phyloP scores from a whole-genome alignment of 30 jellyfish, hydroid and myxozoan genomes.

The Hydractinia symbiolongicarpus region DNA sequence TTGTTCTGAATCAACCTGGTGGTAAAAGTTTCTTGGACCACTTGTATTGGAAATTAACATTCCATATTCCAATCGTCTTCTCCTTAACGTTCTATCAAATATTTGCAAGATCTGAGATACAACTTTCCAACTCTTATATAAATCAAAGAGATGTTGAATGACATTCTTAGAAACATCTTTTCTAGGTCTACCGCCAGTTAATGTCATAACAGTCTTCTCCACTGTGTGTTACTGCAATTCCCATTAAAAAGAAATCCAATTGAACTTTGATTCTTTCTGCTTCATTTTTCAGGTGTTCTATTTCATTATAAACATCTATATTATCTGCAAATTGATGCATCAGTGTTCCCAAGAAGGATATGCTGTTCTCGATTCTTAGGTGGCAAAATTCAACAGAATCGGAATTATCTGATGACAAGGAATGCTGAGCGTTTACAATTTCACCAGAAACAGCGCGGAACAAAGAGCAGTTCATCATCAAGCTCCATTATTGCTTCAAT shows the following conservation, averaged over 20 bases:
- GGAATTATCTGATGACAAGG: neutral
- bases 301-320: neutral
- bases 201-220: neutral
- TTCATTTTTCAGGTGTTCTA: neutral
- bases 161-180: neutral
- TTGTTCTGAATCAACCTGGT: neutral
- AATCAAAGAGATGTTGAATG: neutral
- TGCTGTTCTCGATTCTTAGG: neutral
- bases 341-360: neutral
- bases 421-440: neutral
- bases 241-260: constrained; percentile 11
- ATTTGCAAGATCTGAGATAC: constrained; percentile 1
- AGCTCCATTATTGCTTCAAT: no score
- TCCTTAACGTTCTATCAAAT: constrained; percentile 15
- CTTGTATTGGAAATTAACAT: neutral
- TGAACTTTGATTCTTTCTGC: neutral
- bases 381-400: neutral
- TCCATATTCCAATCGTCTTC: constrained; percentile 30
- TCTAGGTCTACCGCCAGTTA: constrained; percentile 18
- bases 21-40: constrained; percentile 30
- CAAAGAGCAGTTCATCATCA: no score
- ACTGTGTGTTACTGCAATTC: neutral
- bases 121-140: constrained; percentile 16
- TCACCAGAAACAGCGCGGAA: neutral
- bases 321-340: neutral